Base-by-base conservation (phyloP, 2,797 vertebrate genomes). In the Coilia nasus region DNA sequence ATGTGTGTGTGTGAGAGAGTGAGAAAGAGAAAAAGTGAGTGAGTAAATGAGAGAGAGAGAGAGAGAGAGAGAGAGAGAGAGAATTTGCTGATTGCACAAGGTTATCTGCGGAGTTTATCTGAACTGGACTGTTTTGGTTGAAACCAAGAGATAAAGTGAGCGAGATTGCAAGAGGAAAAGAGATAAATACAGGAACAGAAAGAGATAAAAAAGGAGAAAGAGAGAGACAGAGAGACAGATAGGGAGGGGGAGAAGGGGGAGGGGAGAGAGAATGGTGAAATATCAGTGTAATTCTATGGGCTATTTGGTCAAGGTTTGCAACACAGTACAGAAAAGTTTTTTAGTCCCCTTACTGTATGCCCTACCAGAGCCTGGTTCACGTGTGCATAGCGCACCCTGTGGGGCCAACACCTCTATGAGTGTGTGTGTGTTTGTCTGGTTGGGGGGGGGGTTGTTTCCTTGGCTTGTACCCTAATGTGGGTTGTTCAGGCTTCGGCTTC, bases 401-500 rank as follows among this genome's bases (percentile, higher is more conserved):
- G 50, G 50, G 7, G 50, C 2, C 64, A 12, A 21, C 28, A 28
- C 64, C 64, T 67, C 10, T 67, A 9, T 67, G 67, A 10, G 60
- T 62, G 60, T n/a, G 60, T 62, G 60, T n/a, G 21, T 71, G 64
- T 35, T 3, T 75, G 21, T 62, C 3, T 35, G 3, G 35, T 28
- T 31, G 67, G 31, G 31, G 31, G 35, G 35, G 31, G 35, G 71
- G 35, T 14, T 3, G 9, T 14, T 21, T 15, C 19, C 17, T 78
- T 78, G 71, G 17, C 12, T 71, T 1, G 67, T 14, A 44, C 17
- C 35, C 71, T 78, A 17, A 78, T 78, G 41, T 17, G 35, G 31
- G 71, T 41, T 78, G 71, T 78, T 78, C 31, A 56, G 85, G 81
- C 75, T 81, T 57, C 60, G 44, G 47, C 46, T 71, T 17, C 78